phyloP scores from a whole-genome alignment of 2,888 invertebrate species.

The Ommatoiulus sabulosus region DNA sequence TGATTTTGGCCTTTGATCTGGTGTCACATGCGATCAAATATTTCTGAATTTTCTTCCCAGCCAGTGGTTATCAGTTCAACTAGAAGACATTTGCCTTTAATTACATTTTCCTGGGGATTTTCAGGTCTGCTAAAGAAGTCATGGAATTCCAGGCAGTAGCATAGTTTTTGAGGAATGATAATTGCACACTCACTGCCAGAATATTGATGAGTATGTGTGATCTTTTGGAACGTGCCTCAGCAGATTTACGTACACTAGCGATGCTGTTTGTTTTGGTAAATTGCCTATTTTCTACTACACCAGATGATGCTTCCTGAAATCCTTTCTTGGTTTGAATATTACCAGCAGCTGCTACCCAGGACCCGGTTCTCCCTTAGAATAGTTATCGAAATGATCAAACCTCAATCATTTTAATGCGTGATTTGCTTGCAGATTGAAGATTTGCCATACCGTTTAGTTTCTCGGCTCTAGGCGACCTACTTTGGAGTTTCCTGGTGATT shows the following conservation, averaged over 20 bases:
- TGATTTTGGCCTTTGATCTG: too few relatives aligned
- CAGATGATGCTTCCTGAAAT: background rate
- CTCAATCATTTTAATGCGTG: background rate
- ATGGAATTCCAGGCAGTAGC: background rate
- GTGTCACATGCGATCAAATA: too few relatives aligned
- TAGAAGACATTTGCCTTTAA: too few relatives aligned
- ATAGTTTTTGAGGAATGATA: too few relatives aligned
- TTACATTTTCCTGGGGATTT: too few relatives aligned
- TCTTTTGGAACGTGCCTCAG: background rate
- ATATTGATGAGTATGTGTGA: background rate
- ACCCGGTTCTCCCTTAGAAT: background rate
- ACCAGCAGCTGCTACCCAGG: constrained; percentile 19
- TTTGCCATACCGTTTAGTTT: background rate
- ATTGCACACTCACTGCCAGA: too few relatives aligned
- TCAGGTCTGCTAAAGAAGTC: too few relatives aligned
- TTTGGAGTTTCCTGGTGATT: background rate
- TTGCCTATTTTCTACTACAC: background rate
- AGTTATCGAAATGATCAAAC: constrained; percentile 19
- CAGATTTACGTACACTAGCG: background rate
- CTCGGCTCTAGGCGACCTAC: background rate
- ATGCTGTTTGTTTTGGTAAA: background rate
- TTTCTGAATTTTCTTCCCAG: too few relatives aligned
- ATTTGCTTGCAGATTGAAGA: constrained; percentile 19
- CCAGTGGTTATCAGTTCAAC: too few relatives aligned
- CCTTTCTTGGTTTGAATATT: background rate